These are phyloP conservation scores for Trachymyrmex cornetzi DNA, from an alignment of 1,140 invertebrate genomes.

Conservation along the genomic window DNA sequence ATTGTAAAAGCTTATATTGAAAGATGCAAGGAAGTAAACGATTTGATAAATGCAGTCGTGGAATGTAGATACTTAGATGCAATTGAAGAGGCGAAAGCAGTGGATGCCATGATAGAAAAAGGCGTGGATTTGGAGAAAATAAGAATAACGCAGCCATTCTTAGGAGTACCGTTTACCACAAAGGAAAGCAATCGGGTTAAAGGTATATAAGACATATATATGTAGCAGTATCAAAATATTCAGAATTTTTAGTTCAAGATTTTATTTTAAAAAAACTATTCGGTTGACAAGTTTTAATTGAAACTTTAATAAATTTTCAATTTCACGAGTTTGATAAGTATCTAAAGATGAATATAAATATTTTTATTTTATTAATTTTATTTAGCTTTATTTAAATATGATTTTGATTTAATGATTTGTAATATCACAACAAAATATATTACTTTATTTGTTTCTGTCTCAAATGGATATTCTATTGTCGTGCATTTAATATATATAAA, in stretches of 20 bases:
- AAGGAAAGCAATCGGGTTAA: conserved; percentile 89
- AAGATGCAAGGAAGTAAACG: conserved; percentile 93
- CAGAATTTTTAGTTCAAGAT: background rate
- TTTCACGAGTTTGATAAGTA: no score
- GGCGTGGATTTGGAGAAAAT: conserved; percentile 87
- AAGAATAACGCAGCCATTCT: conserved; percentile 88
- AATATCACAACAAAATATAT: no score
- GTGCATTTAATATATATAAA: no score
- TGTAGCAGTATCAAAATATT: conserved; percentile 7
- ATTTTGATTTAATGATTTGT: no score
- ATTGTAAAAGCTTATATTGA: conserved; percentile 92
- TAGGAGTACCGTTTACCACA: conserved; percentile 95
- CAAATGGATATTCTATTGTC: no score
- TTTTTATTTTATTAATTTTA: background rate
- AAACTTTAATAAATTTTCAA: no score
- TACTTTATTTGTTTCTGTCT: no score
- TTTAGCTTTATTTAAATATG: no score
- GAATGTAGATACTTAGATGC: conserved; percentile 93
- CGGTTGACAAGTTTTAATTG: no score
- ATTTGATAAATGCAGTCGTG: conserved; percentile 93
- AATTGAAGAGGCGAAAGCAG: conserved; percentile 90
- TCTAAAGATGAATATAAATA: background rate
- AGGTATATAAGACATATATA: conserved; percentile 82
- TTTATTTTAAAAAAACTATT: background rate
- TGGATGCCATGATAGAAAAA: conserved; percentile 90